Base-by-base conservation (phyloP, 2,113 vertebrate species). In the Xiphophorus maculatus region DNA sequence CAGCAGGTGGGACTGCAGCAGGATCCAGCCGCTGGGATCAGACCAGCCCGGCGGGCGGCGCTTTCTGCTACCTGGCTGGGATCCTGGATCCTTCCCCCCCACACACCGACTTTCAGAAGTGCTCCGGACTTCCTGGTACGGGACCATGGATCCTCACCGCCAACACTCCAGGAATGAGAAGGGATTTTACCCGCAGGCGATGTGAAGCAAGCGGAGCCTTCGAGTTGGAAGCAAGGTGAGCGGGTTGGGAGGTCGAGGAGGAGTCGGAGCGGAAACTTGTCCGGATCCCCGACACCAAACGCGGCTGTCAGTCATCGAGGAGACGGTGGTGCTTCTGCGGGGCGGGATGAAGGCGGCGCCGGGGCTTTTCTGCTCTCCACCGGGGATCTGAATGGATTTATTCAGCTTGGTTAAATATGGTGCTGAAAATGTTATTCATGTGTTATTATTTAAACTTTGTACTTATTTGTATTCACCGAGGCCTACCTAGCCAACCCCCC, bases 91-190 rank as follows among this genome's bases (percentile, higher is more conserved):
- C 82, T 84, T 90, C 84, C 58, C 22, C 54, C 44, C 40, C 40
- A 37, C 88, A 74, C 82, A 74, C 87, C 40, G 89, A 93, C 82
- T 93, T 90, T 85, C 76, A 88, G 82, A 92, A 93, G 87, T 89
- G 90, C 83, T 63, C 73, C 30, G 80, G 91, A 94, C 93, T 94
- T 95, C 94, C 94, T 94, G 93, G 83, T 93, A 79, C 88, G 83
- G 92, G 90, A 93, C 90, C 82, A 85, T 89, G 90, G 87, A 85
- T 80, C 19, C 32, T 69, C 66, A 67, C 64, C 44, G 80, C 85
- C 74, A 27, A 40, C 87, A 17, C 63, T 84, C 15, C 15, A 62
- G 15, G 72, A 58, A 58, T 9, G 10, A n/a, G 51, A 58, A 60
- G 73, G 60, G 67, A 71, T 35, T 75, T 32, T 48, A 82, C 63